Evolutionary conservation across 2,888 invertebrate species (phyloP).

Genomic region (Epinotia brunnichana): DNA sequence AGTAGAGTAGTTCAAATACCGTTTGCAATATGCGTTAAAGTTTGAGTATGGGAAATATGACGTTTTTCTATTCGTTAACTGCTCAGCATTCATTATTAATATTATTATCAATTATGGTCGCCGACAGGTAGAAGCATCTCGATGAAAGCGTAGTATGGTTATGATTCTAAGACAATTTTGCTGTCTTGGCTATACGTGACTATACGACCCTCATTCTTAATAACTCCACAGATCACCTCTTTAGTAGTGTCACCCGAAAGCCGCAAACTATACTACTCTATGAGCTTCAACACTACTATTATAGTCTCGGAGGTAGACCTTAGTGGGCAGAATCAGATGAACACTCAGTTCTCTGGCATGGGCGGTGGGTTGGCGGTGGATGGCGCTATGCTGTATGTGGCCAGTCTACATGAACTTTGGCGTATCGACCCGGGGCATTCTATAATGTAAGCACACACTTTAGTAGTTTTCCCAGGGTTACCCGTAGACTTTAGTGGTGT

Average conservation of each 20-base stretch:
- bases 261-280: slow-evolving; percentile 84
- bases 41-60: neutral
- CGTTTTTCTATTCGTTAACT: neutral
- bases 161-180: too few relatives aligned
- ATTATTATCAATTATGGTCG: too few relatives aligned
- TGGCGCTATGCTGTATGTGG: slow-evolving; percentile 86
- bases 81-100: too few relatives aligned
- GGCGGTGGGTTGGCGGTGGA: slow-evolving; percentile 78
- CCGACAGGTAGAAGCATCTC: too few relatives aligned
- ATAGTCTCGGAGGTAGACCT: neutral
- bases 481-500: slow-evolving; percentile 61
- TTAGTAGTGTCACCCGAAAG: slow-evolving; percentile 86
- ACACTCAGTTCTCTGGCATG: neutral
- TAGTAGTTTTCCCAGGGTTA: too few relatives aligned
- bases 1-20: neutral
- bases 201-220: neutral
- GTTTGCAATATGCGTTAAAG: neutral
- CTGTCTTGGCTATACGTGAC: too few relatives aligned
- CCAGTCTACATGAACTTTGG: slow-evolving; percentile 50
- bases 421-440: neutral
- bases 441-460: neutral
- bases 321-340: slow-evolving; percentile 66
- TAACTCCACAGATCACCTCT: slow-evolving; percentile 77
- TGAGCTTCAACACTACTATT: slow-evolving; percentile 69
- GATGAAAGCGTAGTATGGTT: too few relatives aligned